These are phyloP conservation scores for Silurus glanis DNA, from an alignment of 2,113 vertebrate species.

Conservation along the genomic window DNA sequence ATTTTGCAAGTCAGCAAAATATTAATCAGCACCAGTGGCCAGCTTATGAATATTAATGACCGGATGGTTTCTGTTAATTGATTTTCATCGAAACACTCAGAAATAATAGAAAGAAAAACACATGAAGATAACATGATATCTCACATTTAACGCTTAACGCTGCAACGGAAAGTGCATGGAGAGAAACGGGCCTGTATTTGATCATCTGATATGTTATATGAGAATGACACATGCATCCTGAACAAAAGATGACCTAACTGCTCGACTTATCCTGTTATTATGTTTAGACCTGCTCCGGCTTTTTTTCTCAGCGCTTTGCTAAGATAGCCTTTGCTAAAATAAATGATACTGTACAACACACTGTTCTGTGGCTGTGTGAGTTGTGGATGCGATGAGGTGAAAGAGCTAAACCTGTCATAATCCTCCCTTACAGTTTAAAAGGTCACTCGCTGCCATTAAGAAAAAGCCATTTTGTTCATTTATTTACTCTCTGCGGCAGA, in stretches of 20 bases:
- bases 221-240: neutral
- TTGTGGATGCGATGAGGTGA: constrained; percentile 76
- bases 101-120: neutral
- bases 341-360: constrained; percentile 18
- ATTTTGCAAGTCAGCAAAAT: constrained; percentile 14
- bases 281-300: neutral
- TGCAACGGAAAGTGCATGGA: neutral
- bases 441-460: constrained; percentile 84
- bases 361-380: constrained; percentile 18
- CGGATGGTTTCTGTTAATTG: neutral
- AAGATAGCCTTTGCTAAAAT: neutral
- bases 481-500: constrained; percentile 90
- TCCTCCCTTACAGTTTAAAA: constrained; percentile 81
- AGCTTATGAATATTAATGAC: constrained; percentile 8
- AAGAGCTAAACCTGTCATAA: constrained; percentile 90
- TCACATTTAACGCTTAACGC: neutral
- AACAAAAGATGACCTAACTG: neutral
- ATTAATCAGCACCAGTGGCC: constrained; percentile 4
- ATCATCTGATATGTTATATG: constrained; percentile 5
- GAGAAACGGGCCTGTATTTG: neutral
- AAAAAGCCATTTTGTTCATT: constrained; percentile 85
- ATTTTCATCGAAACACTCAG: neutral
- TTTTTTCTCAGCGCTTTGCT: neutral
- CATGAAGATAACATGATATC: neutral
- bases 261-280: neutral